Percentiles rank a stretch among this genome's conserved stretches.
These are phyloP conservation scores for Lucilia cuprina DNA, from an alignment of 1,140 invertebrate genomes.

Conservation along the genomic window DNA sequence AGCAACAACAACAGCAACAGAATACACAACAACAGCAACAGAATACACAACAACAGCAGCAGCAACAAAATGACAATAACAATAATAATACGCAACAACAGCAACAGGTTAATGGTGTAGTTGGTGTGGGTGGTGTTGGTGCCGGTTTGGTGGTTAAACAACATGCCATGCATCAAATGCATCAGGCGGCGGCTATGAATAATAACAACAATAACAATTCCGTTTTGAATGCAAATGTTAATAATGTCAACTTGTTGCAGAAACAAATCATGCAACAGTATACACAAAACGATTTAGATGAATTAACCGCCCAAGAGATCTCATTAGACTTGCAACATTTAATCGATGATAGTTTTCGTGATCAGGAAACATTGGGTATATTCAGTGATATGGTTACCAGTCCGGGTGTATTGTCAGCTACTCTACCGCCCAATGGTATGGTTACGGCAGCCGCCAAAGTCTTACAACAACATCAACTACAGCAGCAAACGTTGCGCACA, in stretches of 20 bases:
- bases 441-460: slow-evolving; percentile 61
- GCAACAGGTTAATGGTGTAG: slow-evolving; percentile 55
- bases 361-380: slow-evolving; percentile 72
- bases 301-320: slow-evolving; percentile 88
- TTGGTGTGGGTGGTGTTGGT: slow-evolving; percentile 3
- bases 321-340: slow-evolving; percentile 86
- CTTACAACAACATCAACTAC: slow-evolving; percentile 53
- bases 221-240: slow-evolving; percentile 47
- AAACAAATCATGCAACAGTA: slow-evolving; percentile 70
- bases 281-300: slow-evolving; percentile 79
- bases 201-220: slow-evolving; percentile 60
- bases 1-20: slow-evolving; percentile 49
- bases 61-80: slow-evolving; percentile 41
- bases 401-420: slow-evolving; percentile 65
- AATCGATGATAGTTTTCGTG: slow-evolving; percentile 88
- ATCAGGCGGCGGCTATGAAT: slow-evolving; percentile 58
- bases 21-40: slow-evolving; percentile 48
- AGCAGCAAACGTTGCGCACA: slow-evolving; percentile 55
- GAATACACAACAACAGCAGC: slow-evolving; percentile 49
- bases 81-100: slow-evolving; percentile 39
- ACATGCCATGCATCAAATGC: slow-evolving; percentile 58
- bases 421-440: slow-evolving; percentile 60
- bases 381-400: slow-evolving; percentile 80
- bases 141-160: slow-evolving; percentile 55
- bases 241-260: slow-evolving; percentile 60